A percentile compares a stretch with the other conserved stretches of the same genome.
Evolutionary conservation across 2,888 invertebrate species (phyloP).

Genomic region (Volucella inanis): DNA sequence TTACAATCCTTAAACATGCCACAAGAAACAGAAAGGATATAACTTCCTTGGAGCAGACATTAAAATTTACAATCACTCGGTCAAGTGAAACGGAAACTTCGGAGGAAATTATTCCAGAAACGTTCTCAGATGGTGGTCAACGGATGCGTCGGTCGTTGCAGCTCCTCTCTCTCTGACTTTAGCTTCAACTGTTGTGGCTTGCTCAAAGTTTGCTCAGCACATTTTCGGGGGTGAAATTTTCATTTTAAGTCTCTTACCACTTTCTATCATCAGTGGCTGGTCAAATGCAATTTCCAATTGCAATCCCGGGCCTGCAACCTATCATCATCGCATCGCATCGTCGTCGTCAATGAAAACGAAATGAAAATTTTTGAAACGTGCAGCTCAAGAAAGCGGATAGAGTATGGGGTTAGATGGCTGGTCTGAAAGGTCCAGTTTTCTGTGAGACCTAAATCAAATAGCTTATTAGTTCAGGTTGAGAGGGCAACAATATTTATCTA

Average conservation of each 20-base stretch:
- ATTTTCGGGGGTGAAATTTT: conserved; percentile 37
- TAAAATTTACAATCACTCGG: conserved; percentile 75
- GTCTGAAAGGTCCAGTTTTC: neutral
- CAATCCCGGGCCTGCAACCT: conserved; percentile 52
- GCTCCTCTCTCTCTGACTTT: neutral
- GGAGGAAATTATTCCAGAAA: conserved; percentile 72
- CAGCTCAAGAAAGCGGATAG: conserved; percentile 25
- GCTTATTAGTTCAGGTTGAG: conserved; percentile 75
- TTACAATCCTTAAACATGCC: conserved; percentile 23
- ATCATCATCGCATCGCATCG: conserved; percentile 54
- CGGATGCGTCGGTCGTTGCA: conserved; percentile 48
- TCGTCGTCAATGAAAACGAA: conserved; percentile 58
- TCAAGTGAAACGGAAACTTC: conserved; percentile 75
- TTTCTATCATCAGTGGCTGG: conserved; percentile 42
- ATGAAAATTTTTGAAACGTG: conserved; percentile 71
- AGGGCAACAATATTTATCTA: conserved; percentile 75
- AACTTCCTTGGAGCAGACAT: conserved; percentile 68
- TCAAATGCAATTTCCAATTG: conserved; percentile 68
- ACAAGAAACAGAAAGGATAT: conserved; percentile 59
- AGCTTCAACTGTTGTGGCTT: conserved; percentile 23
- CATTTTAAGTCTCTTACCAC: conserved; percentile 20
- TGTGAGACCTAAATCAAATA: conserved; percentile 69
- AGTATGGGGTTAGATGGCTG: neutral
- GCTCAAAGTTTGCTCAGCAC: conserved; percentile 61
- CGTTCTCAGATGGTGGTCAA: conserved; percentile 70